Conservation (phyloP, 2,888 invertebrate species). For the Amblyteles armatorius region DNA sequence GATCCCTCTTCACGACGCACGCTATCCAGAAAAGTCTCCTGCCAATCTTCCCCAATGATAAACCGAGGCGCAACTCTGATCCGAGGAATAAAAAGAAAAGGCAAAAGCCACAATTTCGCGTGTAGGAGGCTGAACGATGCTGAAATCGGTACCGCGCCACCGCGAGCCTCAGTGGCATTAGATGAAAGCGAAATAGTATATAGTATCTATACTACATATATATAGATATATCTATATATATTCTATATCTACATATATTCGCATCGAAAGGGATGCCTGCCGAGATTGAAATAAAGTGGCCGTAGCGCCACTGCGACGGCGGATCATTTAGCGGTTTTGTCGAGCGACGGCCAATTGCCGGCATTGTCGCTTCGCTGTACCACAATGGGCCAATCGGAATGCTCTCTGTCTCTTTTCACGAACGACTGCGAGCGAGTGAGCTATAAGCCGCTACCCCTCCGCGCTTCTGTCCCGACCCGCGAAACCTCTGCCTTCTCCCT, state of each 20-base stretch:
- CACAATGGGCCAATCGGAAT: slow-evolving; percentile 85
- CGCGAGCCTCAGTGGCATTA: slow-evolving; percentile 15
- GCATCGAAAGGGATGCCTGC: slow-evolving; percentile 60
- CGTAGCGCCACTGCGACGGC: slow-evolving; percentile 82
- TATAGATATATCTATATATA: neutral
- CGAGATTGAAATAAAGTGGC: slow-evolving; percentile 85
- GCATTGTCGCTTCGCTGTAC: slow-evolving; percentile 84
- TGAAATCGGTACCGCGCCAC: slow-evolving; percentile 40
- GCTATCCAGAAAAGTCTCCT: too few species aligned
- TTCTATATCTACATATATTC: slow-evolving; percentile 7
- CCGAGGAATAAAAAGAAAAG: slow-evolving; percentile 26
- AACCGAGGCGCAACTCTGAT: neutral
- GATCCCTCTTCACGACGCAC: neutral
- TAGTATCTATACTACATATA: slow-evolving; percentile 8
- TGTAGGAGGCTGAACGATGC: neutral
- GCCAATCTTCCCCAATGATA: neutral
- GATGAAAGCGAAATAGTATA: slow-evolving; percentile 16
- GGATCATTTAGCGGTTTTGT: slow-evolving; percentile 85
- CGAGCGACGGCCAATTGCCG: slow-evolving; percentile 85
- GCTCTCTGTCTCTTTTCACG: slow-evolving; percentile 81
- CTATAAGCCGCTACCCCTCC: slow-evolving; percentile 39
- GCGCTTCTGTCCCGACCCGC: slow-evolving; percentile 46
- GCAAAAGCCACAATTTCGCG: neutral
- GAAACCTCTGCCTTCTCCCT: slow-evolving; percentile 51
- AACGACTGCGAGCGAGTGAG: slow-evolving; percentile 55